Percentiles rank a stretch among this genome's conserved stretches.
phyloP scores from a whole-genome alignment of 2,113 vertebrate genomes.

The Cottus gobio region DNA sequence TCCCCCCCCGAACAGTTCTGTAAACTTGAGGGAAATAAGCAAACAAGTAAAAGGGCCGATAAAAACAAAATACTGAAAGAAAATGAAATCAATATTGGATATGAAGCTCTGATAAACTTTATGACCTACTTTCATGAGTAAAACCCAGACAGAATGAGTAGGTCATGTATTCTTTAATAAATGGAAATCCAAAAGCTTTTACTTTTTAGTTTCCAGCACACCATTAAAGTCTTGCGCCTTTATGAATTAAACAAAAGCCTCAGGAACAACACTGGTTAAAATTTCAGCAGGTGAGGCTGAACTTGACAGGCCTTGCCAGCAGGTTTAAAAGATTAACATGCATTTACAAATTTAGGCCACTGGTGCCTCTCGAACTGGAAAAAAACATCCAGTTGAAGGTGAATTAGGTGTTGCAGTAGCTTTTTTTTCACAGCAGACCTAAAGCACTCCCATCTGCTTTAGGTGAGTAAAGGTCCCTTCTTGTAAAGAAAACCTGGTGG shows the following conservation, averaged over 20 bases:
- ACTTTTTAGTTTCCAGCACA: constrained; percentile 28
- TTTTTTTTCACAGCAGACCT: constrained; percentile 49
- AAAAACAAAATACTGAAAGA: not conserved
- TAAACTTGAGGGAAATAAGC: not conserved
- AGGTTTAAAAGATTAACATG: constrained; percentile 66
- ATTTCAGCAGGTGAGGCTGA: constrained; percentile 64
- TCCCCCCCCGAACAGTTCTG: not conserved
- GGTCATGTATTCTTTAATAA: constrained; percentile 11
- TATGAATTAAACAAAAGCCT: constrained; percentile 73
- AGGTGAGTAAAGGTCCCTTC: constrained; percentile 21
- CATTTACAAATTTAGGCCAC: constrained; percentile 65
- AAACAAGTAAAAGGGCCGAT: constrained; percentile 3
- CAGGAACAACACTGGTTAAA: constrained; percentile 61
- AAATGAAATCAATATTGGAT: not conserved
- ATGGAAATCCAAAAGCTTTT: constrained; percentile 42
- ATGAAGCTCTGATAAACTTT: not conserved
- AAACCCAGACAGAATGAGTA: not conserved
- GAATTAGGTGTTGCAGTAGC: constrained; percentile 51
- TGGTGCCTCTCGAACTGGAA: constrained; percentile 38
- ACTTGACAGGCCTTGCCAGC: constrained; percentile 42
- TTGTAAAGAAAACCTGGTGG: constrained; percentile 44
- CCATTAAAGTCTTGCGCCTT: constrained; percentile 41
- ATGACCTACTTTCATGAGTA: not conserved
- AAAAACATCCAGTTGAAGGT: constrained; percentile 53
- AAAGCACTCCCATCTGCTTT: constrained; percentile 55